Evolutionary conservation across 2,888 invertebrate genomes (phyloP), one percentile per base, ranked within the genome.

Genomic region (Iphiclides podalirius): DNA sequence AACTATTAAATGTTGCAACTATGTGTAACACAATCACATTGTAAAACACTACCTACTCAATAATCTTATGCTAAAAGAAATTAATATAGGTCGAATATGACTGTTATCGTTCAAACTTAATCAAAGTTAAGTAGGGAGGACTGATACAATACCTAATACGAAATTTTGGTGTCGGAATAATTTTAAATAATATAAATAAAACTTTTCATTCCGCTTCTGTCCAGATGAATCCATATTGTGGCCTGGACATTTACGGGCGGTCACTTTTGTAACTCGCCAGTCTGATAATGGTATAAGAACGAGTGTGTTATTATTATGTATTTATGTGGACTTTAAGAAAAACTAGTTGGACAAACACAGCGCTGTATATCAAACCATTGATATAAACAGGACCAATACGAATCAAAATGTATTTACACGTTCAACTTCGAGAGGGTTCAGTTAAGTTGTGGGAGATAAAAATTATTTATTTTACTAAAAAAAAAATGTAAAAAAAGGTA

Each of bases 311-410:
- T 20, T 20, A 20, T 20, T 33, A 44, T 44, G 23, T 38, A 38
- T 45, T 46, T 46, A 46, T 46, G 46, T 46, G 20, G 11, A 39
- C 15, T 33, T 20, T 37, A 33, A 38, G 31, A 46, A 39, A 39
- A 46, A 46, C 46, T 39, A 14, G 31, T 16, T 11, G 31, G 20
- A 39, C 38, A 46, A 46, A 39, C 13, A 23, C 23, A 45, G 15
- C 39, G 7, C 23, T 34, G 39, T 12, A 42, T 34, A 42, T 31
- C 23, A 12, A 12, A 11, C 11, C n/a, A 26, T 8, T 36, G 34
- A 35, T 35, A 15, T 35, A 13, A 38, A 26, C 15, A 12, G 28
- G 28, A 28, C 28, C 28, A 28, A 40, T 15, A 39, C n/a, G 26
- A 40, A 14, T 4, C 35, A 1, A 28, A 40, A 40, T 28, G 17